Evolutionary conservation across 2,113 vertebrate genomes (phyloP), one percentile per base, ranked within the genome.

Genomic region (Engraulis encrasicolus): DNA sequence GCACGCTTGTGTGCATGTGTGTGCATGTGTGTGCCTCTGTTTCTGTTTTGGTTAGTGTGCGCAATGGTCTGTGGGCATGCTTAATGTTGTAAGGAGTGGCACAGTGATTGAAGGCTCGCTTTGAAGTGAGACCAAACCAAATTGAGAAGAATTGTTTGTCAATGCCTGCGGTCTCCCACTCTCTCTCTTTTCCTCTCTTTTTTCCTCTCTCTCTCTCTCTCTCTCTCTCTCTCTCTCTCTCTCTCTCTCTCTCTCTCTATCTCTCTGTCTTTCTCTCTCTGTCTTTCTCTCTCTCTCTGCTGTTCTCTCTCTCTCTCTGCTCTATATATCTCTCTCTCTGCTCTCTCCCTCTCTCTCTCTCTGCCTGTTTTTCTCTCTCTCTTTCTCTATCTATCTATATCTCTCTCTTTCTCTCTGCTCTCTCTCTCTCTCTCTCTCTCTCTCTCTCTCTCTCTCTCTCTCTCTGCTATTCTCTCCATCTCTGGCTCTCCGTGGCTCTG

Each of bases 11-110:
- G n/a, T n/a, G n/a, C n/a, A n/a, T 9, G 23, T 4, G 23, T 23
- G 11, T 20, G 1, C 6, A 5, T 54, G 17, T 54, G 52, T 54
- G 17, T 54, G 52, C 20, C 12, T 18, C 17, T 18, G 18, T 58
- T 19, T 58, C 6, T 58, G 9, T 66, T 23, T 80, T 40, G 50
- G 23, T 80, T 20, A 49, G n/a, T 50, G 23, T 80, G 79, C 34
- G 48, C 52, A 12, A 31, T 0, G 27, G 27, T 34, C 11, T 14
- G 27, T 74, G 66, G 14, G 66, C 23, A 1, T 74, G 27, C 34
- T 74, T 31, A 74, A 74, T 74, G 27, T 74, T 36, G 66, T 74
- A 27, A 74, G 66, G 27, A 74, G 66, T 74, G 31, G 66, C 66
- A 74, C 66, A 15, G 34, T 74, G 66, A 74, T 74, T 15, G 66